A percentile compares a stretch with the other conserved stretches of the same genome.
phyloP scores from a whole-genome alignment of 2,113 vertebrate species.

The Pituophis catenifer region DNA sequence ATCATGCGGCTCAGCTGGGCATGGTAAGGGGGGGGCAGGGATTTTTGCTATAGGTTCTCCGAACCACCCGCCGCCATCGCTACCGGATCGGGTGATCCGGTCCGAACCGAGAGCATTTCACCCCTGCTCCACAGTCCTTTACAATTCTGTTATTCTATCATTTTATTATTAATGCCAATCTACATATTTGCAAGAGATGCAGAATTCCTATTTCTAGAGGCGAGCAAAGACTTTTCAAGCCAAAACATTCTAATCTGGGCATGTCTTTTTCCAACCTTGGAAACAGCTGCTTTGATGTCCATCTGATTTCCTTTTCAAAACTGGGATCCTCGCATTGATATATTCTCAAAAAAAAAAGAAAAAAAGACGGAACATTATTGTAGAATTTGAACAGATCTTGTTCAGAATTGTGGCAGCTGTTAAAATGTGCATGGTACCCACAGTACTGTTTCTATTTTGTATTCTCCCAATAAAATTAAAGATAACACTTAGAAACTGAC shows the following conservation, averaged over 20 bases:
- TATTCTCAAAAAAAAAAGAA: background rate
- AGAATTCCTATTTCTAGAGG: background rate
- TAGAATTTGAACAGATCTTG: background rate
- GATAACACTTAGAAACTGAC: background rate
- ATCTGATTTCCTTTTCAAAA: background rate
- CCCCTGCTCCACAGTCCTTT: background rate
- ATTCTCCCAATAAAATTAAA: background rate
- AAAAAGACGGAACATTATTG: background rate
- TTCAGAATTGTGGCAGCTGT: background rate
- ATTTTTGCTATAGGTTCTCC: too few relatives aligned
- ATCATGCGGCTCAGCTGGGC: too few relatives aligned
- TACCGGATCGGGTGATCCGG: too few relatives aligned
- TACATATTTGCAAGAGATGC: background rate
- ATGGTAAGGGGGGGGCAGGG: too few relatives aligned
- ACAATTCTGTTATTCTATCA: background rate
- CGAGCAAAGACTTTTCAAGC: background rate
- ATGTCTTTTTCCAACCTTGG: background rate
- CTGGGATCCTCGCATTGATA: too few relatives aligned
- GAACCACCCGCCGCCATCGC: too few relatives aligned
- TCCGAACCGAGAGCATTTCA: too few relatives aligned
- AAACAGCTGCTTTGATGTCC: background rate
- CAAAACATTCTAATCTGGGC: background rate
- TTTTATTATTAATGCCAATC: background rate
- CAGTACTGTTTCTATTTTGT: background rate
- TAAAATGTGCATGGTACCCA: background rate